A percentile compares a stretch with the other conserved stretches of the same genome.
These are phyloP conservation scores for Monochamus alternatus DNA, from an alignment of 2,888 invertebrate species.

Conservation along the genomic window DNA sequence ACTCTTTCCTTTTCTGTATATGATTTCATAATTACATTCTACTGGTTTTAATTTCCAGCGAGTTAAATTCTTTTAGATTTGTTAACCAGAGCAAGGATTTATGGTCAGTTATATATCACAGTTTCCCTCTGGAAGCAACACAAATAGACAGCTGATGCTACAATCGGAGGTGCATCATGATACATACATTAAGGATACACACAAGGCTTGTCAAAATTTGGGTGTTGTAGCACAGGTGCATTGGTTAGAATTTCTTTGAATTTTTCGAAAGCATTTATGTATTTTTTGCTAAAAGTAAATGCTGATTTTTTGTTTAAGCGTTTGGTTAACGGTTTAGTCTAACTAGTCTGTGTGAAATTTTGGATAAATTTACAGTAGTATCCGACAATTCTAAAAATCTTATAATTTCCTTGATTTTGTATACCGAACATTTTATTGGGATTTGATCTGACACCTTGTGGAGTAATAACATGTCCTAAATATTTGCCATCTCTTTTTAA, in stretches of 20 bases:
- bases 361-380: no score
- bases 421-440: not conserved
- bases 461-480: not conserved
- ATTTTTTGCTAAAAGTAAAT: not conserved
- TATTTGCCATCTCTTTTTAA: not conserved
- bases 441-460: not conserved
- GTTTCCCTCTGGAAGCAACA: not conserved
- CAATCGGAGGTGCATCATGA: not conserved
- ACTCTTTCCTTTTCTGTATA: conserved; percentile 8
- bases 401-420: not conserved
- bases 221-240: not conserved
- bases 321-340: not conserved
- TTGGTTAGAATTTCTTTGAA: conserved; percentile 1
- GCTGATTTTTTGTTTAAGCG: not conserved
- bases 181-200: not conserved
- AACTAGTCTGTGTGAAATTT: no score
- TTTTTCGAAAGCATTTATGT: conserved; percentile 5
- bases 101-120: not conserved
- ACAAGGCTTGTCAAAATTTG: not conserved
- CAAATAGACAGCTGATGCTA: not conserved
- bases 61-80: conserved; percentile 9
- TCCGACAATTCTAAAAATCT: no score
- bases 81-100: conserved; percentile 1
- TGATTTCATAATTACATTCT: conserved; percentile 10
- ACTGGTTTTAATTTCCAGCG: not conserved